Base-by-base conservation (phyloP, 2,797 vertebrate species). In the Microchirus variegatus region DNA sequence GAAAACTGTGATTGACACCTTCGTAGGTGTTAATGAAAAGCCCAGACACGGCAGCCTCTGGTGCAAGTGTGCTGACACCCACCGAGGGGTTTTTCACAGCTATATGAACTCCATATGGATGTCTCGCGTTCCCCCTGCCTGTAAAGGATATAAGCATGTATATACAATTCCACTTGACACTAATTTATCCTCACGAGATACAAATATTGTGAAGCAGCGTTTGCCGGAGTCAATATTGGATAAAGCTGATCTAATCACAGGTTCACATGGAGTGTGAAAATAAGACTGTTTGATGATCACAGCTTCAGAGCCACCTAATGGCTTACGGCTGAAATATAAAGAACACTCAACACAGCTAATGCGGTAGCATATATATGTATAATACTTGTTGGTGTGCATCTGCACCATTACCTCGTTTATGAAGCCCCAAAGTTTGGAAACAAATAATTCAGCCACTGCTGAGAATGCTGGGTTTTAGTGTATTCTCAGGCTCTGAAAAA, bases 1-100 rank as follows among this genome's bases (percentile, higher is more conserved):
- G 51, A 54, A 80, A 80, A 73, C 75, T 74, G 84, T 80, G 81
- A 86, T 61, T 85, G 86, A 88, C 90, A 87, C 85, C 74, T 87
- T 79, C 55, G 63, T 56, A 89, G 84, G 89, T 89, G 90, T 84
- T 90, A 90, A 91, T 91, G 87, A 91, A 90, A 90, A 83, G 73
- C 64, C 72, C 54, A 57, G 63, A 76, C 74, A 76, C 73, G 70
- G 54, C 81, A 79, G 84, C 73, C 72, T 71, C 59, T 67, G 73
- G 57, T 74, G 66, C 26, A 74, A 62, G 54, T 73, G 78, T 70
- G 68, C 58, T 76, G 75, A 63, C 81, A 75, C 85, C 81, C 68
- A 58, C 67, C 42, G 0, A 62, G 70, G 44, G 53, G 45, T 35
- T 9, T 53, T 53, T 55, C 50, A 40, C 72, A 49, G 57, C 53